A percentile compares a stretch with the other conserved stretches of the same genome.
phyloP scores from a whole-genome alignment of 2,888 invertebrate species.

The Autographa pulchrina region DNA sequence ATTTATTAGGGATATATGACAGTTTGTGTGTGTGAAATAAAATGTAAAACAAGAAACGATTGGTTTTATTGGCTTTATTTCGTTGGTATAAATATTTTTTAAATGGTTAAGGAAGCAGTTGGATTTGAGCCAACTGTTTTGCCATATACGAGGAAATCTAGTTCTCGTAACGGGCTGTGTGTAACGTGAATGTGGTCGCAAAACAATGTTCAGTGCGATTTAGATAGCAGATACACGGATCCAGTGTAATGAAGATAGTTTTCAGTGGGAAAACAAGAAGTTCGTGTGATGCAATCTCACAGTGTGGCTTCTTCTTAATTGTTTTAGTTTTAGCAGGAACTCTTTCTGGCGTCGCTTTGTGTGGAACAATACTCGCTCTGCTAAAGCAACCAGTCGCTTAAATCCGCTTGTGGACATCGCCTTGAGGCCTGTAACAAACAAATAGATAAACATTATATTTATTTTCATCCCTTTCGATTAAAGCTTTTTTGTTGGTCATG shows the following conservation, averaged over 20 bases:
- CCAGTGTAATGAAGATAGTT: slow-evolving; percentile 87
- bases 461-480: too few species aligned
- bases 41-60: slow-evolving; percentile 59
- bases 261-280: slow-evolving; percentile 84
- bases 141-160: slow-evolving; percentile 72
- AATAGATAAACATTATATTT: too few species aligned
- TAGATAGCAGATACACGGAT: slow-evolving; percentile 73
- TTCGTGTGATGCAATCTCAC: slow-evolving; percentile 83
- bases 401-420: slow-evolving; percentile 17
- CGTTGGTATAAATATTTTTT: slow-evolving; percentile 52
- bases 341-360: slow-evolving; percentile 79
- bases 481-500: too few species aligned
- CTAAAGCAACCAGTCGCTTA: slow-evolving; percentile 65
- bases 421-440: slow-evolving; percentile 39
- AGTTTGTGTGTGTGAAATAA: slow-evolving; percentile 82
- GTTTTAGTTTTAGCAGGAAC: slow-evolving; percentile 83
- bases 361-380: slow-evolving; percentile 81
- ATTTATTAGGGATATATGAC: slow-evolving; percentile 81
- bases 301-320: slow-evolving; percentile 86
- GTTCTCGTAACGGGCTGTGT: slow-evolving; percentile 53
- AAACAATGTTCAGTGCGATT: slow-evolving; percentile 72
- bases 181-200: slow-evolving; percentile 62
- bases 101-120: slow-evolving; percentile 60
- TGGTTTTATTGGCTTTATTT: slow-evolving; percentile 58
- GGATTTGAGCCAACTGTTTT: slow-evolving; percentile 79